A percentile compares a stretch with the other conserved stretches of the same genome.
Conservation (phyloP, 2,888 invertebrate species). For the Diaphora mendica region DNA sequence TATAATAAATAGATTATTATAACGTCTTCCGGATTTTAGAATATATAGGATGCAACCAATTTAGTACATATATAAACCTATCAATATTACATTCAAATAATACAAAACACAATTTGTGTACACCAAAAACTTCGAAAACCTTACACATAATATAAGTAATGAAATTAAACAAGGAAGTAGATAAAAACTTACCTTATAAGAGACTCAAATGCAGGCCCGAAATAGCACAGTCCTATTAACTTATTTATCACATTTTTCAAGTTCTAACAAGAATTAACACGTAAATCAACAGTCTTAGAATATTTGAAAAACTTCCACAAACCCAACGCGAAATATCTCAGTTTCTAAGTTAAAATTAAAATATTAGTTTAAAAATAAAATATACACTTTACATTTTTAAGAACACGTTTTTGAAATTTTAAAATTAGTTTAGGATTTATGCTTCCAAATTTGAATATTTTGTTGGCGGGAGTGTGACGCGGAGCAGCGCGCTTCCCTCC, state of each 20-base stretch:
- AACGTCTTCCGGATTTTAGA: not conserved
- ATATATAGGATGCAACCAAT: not conserved
- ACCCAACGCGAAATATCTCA: constrained; percentile 23
- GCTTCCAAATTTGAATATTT: constrained; percentile 72
- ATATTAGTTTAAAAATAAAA: constrained; percentile 19
- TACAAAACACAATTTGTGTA: not conserved
- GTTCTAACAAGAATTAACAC: constrained; percentile 26
- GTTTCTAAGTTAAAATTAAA: constrained; percentile 16
- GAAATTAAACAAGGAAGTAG: not conserved
- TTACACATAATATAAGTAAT: too few species aligned
- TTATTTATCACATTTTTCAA: constrained; percentile 39
- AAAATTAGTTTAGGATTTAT: constrained; percentile 48
- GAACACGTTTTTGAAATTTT: constrained; percentile 34
- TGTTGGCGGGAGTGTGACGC: constrained; percentile 73
- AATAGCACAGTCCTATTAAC: constrained; percentile 37
- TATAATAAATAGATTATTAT: not conserved
- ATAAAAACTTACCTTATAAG: constrained; percentile 51
- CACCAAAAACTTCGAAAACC: constrained; percentile 40
- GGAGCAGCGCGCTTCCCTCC: constrained; percentile 69
- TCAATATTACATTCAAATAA: not conserved
- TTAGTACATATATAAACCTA: not conserved
- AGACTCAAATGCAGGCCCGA: constrained; percentile 45
- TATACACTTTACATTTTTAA: constrained; percentile 19
- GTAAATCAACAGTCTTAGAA: constrained; percentile 35
- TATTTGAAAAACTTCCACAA: constrained; percentile 51